Percentiles rank a stretch among this genome's conserved stretches.
These are phyloP conservation scores for Halocaridina rubra DNA, from an alignment of 2,888 invertebrate genomes.

Conservation along the genomic window DNA sequence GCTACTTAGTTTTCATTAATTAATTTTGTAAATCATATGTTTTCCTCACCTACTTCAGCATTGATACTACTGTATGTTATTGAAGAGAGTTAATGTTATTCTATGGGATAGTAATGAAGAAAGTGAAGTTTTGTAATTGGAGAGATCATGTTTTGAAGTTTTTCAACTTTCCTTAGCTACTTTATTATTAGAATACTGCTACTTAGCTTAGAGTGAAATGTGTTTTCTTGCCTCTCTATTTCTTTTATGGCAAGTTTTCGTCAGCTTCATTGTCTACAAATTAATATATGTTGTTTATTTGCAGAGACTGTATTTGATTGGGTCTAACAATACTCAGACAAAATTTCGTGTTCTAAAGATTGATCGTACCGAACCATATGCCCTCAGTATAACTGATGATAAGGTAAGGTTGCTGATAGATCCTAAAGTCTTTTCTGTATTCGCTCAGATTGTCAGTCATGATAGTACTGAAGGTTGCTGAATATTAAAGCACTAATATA, in stretches of 20 bases:
- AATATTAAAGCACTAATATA: no score
- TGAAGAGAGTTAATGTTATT: not conserved
- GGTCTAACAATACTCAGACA: conserved; percentile 92
- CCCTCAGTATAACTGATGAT: conserved; percentile 87
- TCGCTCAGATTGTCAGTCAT: not conserved
- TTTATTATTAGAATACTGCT: not conserved
- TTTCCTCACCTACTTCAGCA: not conserved
- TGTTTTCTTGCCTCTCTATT: not conserved
- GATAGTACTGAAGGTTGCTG: no score
- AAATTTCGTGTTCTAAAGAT: conserved; percentile 93
- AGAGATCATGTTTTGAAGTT: not conserved
- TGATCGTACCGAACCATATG: conserved; percentile 86
- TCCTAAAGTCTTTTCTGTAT: not conserved
- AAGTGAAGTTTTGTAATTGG: not conserved
- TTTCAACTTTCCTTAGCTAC: not conserved
- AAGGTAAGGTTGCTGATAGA: conserved; percentile 69
- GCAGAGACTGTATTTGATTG: conserved; percentile 84
- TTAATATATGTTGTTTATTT: not conserved
- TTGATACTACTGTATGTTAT: not conserved
- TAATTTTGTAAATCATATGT: not conserved
- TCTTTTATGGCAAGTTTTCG: not conserved
- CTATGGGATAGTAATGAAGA: not conserved
- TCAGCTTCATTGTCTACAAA: no score
- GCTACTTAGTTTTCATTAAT: not conserved
- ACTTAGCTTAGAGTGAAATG: not conserved